Percentiles rank a stretch among this genome's conserved stretches.
Evolutionary conservation across 2,113 vertebrate species (phyloP).

Genomic region (Silurus asotus): DNA sequence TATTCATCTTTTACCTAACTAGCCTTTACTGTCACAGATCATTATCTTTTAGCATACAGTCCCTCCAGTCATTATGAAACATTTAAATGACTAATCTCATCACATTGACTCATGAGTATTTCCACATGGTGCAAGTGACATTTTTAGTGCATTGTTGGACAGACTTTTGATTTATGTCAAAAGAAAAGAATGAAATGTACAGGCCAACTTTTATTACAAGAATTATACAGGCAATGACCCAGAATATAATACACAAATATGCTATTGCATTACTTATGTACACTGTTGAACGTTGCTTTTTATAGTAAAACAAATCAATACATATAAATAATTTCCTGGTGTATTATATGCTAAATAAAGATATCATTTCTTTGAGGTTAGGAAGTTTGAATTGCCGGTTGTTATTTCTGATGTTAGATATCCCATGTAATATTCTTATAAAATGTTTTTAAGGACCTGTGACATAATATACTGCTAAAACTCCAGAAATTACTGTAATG

Average conservation of each 20-base stretch:
- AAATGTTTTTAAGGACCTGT: background rate
- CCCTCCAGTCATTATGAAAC: background rate
- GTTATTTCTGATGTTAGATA: background rate
- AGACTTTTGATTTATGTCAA: background rate
- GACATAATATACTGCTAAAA: background rate
- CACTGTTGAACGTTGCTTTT: background rate
- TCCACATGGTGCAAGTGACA: background rate
- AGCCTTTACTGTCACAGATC: background rate
- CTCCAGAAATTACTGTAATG: background rate
- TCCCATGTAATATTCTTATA: background rate
- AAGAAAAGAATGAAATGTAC: background rate
- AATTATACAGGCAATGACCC: background rate
- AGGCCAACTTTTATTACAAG: background rate
- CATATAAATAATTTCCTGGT: background rate
- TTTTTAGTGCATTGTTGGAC: background rate
- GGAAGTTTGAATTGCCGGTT: background rate
- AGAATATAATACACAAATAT: background rate
- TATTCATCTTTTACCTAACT: background rate
- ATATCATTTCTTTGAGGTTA: background rate
- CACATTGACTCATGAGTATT: background rate
- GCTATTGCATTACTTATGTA: background rate
- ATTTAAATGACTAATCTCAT: background rate
- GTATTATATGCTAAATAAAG: background rate
- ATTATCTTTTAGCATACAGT: background rate
- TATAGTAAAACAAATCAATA: background rate